Evolutionary conservation across 2,113 vertebrate species (phyloP), one percentile per base, ranked within the genome.

Genomic region (Cheilinus undulatus): DNA sequence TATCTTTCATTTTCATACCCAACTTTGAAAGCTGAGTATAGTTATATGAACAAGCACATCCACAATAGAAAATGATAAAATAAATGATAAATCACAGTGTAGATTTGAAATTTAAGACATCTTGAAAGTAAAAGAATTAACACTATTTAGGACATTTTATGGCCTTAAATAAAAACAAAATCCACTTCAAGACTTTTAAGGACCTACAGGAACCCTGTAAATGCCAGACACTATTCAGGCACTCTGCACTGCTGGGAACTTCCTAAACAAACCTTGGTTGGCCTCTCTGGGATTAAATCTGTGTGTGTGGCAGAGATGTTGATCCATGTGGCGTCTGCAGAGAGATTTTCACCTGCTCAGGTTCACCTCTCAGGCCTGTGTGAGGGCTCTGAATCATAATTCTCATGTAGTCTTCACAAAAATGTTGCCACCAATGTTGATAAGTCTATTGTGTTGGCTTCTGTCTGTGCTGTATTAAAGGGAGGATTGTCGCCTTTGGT

Each of bases 281-380:
- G 20, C 4, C 42, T 45, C 64, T 40, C 30, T 12, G 57, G 76
- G 79, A 17, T 80, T 71, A 70, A 60, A 62, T 53, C 60, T 50
- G 36, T 43, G 76, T 70, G 76, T 82, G 78, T 62, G 76, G 72
- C 36, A 42, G 48, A 74, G 59, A 60, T 20, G 61, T 76, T 73
- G 60, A 75, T 82, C 76, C 62, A 12, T 73, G 80, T 82, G 69
- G 54, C 14, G 80, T 84, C 85, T 73, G 56, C 32, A 4, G 10
- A 5, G 74, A 78, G 78, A 10, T 86, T 83, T 80, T 72, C 84
- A 63, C 83, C 70, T 65, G 22, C 14, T 77, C 64, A 65, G 42
- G 56, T 69, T n/a, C n/a, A n/a, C n/a, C n/a, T n/a, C n/a, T 75
- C n/a, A 14, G 5, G 14, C 52, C 30, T 12, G 50, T 50, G 63